A percentile compares a stretch with the other conserved stretches of the same genome.
Conservation (phyloP, 2,888 invertebrate genomes). For the Thecophora atra region DNA sequence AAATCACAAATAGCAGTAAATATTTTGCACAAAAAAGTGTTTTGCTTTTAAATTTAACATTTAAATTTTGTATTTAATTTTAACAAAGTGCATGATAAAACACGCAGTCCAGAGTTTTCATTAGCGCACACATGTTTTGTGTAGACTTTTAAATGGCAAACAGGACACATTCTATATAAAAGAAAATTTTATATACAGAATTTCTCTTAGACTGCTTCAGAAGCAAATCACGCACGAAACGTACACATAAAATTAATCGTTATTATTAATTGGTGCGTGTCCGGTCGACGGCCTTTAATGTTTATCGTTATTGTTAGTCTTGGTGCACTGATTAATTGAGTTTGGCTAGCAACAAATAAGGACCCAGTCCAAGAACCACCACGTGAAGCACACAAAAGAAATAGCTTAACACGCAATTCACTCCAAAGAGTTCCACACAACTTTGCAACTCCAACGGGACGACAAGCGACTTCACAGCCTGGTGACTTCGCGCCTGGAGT, state of each 20-base stretch:
- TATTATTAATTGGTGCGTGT: constrained; percentile 34
- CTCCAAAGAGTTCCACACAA: neutral
- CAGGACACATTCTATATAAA: too few relatives aligned
- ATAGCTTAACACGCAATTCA: constrained; percentile 1
- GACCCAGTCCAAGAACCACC: neutral
- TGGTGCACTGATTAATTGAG: constrained; percentile 25
- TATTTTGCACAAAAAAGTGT: too few relatives aligned
- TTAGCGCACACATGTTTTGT: too few relatives aligned
- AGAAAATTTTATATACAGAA: too few relatives aligned
- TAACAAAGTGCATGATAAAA: too few relatives aligned
- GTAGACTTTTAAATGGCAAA: too few relatives aligned
- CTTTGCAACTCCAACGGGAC: neutral
- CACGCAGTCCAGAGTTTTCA: too few relatives aligned
- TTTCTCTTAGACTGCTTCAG: neutral
- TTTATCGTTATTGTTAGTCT: neutral
- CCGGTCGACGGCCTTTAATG: constrained; percentile 26
- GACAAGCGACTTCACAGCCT: neutral
- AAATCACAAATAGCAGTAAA: too few relatives aligned
- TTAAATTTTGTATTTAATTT: too few relatives aligned
- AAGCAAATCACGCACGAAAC: neutral
- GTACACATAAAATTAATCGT: constrained; percentile 6
- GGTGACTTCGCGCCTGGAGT: neutral
- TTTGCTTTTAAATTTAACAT: too few relatives aligned
- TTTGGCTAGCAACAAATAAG: neutral
- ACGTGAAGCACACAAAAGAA: neutral